Base-by-base conservation (phyloP, 2,113 vertebrate genomes). In the Amphiprion ocellaris region DNA sequence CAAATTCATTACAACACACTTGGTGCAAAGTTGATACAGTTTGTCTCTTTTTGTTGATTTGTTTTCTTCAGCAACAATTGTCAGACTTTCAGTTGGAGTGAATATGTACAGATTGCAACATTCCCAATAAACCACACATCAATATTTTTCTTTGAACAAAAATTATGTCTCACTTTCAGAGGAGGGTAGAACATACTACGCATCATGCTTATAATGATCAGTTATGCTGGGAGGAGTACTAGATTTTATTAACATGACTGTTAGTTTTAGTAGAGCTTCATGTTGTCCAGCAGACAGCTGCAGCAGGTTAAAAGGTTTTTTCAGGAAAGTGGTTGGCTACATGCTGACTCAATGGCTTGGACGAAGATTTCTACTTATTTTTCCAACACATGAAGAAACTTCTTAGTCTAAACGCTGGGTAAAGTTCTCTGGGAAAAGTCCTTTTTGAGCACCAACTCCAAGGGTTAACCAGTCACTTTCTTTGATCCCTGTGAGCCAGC, bases 361-460 rank as follows among this genome's bases (percentile, higher is more conserved):
- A 87, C 83, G 28, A 65, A 84, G 39, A 69, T 39, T 4, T 30
- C 50, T 2, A 1, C 9, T 54, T 1, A 14, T 60, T 37, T 55
- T 17, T 61, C 16, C 26, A 30, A 11, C 28, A 30, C 0, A 21
- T 60, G 64, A 79, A 46, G 11, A 52, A 0, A 30, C 39, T 28
- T 70, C 44, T 94, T 96, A 99, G 39, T 96, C 95, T 90, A 98
- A 77, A 71, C 69, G 96, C 53, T 94, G 94, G 2, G 94, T 97
- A 72, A 99, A 99, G 92, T 99, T 99, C 84, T 99, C 97, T 73
- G 98, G 98, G 88, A 99, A 99, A 73, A 99, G 96, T 95, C 97
- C 98, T 94, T 95, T 96, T 6, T 94, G 95, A 58, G 95, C 92
- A 12, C 82, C 90, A 66, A 94, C 88, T 74, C 93, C 96, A 41